Evolutionary conservation across 92 coral and sea anemone species (phyloP).

Genomic region (Palythoa grandiflora): DNA sequence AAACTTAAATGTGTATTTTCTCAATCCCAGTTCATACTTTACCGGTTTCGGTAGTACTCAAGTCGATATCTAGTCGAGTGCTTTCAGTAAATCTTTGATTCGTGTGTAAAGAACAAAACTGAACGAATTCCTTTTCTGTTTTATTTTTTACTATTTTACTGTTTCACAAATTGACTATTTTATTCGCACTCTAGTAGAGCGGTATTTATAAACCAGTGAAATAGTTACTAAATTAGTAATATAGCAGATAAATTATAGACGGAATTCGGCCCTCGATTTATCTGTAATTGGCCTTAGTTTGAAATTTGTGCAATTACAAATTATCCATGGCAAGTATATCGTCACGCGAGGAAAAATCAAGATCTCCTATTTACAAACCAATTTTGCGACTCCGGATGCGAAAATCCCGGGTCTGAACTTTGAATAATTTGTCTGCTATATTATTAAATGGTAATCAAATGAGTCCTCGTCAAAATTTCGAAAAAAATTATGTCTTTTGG

Average conservation of each 20-base stretch:
- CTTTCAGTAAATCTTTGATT: conserved; percentile 5
- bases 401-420: too few species aligned
- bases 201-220: not conserved
- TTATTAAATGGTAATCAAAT: too few species aligned
- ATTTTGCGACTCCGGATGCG: too few species aligned
- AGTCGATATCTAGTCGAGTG: not conserved
- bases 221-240: conserved; percentile 4
- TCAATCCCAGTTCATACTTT: not conserved
- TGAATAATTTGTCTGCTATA: too few species aligned
- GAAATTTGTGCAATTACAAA: too few species aligned
- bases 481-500: too few species aligned
- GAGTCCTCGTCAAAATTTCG: too few species aligned
- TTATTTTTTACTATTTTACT: not conserved
- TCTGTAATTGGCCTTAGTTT: not conserved
- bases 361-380: too few species aligned
- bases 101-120: not conserved
- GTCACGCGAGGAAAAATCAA: too few species aligned
- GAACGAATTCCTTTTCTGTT: not conserved
- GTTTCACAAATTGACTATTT: conserved; percentile 5
- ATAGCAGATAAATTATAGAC: not conserved
- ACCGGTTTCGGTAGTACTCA: not conserved
- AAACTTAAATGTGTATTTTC: not conserved
- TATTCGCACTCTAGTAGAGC: conserved; percentile 1
- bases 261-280: not conserved
- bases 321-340: too few species aligned